phyloP scores from a whole-genome alignment of 2,113 vertebrate species.

The Nycticorax nycticorax region DNA sequence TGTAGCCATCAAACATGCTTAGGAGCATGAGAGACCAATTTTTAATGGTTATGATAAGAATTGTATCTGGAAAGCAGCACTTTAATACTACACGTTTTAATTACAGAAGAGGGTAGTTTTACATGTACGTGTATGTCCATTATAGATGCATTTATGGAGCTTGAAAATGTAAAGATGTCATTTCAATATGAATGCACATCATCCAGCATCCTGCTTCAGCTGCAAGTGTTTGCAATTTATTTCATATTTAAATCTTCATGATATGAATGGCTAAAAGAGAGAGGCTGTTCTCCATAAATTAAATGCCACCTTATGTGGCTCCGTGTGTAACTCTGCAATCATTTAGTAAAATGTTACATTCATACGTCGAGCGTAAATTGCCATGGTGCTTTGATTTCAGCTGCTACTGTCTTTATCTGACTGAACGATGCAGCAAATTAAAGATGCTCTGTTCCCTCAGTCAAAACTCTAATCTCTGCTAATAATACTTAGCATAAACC shows the following conservation, averaged over 20 bases:
- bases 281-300: background rate
- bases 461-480: background rate
- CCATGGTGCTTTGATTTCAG: background rate
- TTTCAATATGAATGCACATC: slow-evolving; percentile 39
- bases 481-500: background rate
- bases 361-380: background rate
- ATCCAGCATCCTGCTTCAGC: slow-evolving; percentile 43
- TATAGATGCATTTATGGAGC: background rate
- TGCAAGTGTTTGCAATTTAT: slow-evolving; percentile 32
- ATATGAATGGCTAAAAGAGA: background rate
- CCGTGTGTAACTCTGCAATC: background rate
- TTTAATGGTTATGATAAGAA: background rate
- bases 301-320: background rate
- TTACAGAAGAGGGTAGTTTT: background rate
- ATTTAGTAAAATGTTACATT: background rate
- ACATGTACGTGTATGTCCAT: background rate
- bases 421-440: background rate
- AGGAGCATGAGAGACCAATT: background rate
- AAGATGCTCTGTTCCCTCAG: background rate
- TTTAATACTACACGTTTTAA: background rate
- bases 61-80: background rate
- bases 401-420: background rate
- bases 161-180: background rate
- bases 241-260: slow-evolving; percentile 43
- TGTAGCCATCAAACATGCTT: background rate